These are phyloP conservation scores for Galago senegalensis DNA, from an alignment of 2,797 vertebrate species.

Conservation along the genomic window DNA sequence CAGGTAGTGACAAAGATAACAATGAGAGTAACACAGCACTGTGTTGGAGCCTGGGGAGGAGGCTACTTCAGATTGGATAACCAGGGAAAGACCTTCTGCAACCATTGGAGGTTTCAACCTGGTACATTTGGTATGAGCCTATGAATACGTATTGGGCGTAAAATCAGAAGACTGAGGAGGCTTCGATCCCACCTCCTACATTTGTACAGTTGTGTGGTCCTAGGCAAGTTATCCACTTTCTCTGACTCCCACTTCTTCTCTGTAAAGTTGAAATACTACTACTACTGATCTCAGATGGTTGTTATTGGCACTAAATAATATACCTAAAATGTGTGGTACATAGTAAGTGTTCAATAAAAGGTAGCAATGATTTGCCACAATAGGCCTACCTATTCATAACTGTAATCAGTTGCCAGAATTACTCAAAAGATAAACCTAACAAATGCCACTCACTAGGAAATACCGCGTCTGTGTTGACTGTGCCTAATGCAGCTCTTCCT, in stretches of 20 bases:
- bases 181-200: neutral
- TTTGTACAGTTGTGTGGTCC: neutral
- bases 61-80: neutral
- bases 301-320: neutral
- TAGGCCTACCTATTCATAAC: neutral
- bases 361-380: neutral
- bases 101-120: neutral
- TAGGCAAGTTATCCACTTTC: neutral
- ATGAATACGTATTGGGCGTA: neutral
- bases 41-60: neutral
- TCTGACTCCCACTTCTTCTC: neutral
- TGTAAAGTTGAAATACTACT: neutral
- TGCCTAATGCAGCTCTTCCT: slow-evolving; percentile 21
- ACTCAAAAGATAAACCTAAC: slow-evolving; percentile 29
- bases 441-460: neutral
- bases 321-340: neutral
- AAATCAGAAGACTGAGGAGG: neutral
- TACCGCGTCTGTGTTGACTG: neutral
- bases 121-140: neutral
- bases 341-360: neutral
- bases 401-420: neutral
- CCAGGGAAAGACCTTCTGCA: neutral
- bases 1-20: neutral
- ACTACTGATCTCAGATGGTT: neutral
- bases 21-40: neutral